These are phyloP conservation scores for Stenoptilia bipunctidactyla DNA, from an alignment of 2,888 invertebrate genomes.

Conservation along the genomic window DNA sequence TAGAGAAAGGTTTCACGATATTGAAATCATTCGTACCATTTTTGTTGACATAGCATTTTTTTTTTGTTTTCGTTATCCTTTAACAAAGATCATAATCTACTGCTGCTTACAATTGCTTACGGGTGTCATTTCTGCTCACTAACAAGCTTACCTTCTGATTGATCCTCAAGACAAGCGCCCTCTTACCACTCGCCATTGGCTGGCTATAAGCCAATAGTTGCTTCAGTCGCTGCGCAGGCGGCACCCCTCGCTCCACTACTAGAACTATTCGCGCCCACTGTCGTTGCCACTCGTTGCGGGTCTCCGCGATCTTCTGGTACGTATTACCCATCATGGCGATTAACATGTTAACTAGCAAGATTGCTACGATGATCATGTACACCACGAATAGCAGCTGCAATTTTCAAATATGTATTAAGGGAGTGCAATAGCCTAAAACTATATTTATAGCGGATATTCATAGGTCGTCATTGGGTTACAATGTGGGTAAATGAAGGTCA, in stretches of 20 bases:
- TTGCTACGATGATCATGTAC: conserved; percentile 97
- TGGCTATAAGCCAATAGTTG: conserved; percentile 94
- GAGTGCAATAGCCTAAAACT: too few relatives aligned
- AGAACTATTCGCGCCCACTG: conserved; percentile 98
- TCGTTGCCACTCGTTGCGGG: conserved; percentile 97
- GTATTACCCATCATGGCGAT: conserved; percentile 99
- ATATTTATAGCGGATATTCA: too few relatives aligned
- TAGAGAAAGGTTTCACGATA: too few relatives aligned
- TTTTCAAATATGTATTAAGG: too few relatives aligned
- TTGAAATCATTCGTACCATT: too few relatives aligned
- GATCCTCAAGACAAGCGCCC: conserved; percentile 88
- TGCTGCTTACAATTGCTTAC: too few relatives aligned
- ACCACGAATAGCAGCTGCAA: conserved; percentile 89
- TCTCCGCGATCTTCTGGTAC: conserved; percentile 97
- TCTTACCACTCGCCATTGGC: conserved; percentile 89
- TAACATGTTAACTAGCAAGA: conserved; percentile 96
- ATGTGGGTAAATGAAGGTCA: too few relatives aligned
- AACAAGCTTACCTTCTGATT: conserved; percentile 93
- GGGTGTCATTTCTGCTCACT: too few relatives aligned
- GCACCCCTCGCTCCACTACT: conserved; percentile 96
- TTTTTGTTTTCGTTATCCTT: too few relatives aligned
- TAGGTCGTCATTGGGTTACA: too few relatives aligned
- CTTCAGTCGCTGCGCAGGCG: conserved; percentile 86
- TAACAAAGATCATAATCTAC: too few relatives aligned
- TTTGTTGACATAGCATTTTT: too few relatives aligned